Evolutionary conservation across 2,797 vertebrate genomes (phyloP).

Genomic region (Xiphophorus birchmanni): DNA sequence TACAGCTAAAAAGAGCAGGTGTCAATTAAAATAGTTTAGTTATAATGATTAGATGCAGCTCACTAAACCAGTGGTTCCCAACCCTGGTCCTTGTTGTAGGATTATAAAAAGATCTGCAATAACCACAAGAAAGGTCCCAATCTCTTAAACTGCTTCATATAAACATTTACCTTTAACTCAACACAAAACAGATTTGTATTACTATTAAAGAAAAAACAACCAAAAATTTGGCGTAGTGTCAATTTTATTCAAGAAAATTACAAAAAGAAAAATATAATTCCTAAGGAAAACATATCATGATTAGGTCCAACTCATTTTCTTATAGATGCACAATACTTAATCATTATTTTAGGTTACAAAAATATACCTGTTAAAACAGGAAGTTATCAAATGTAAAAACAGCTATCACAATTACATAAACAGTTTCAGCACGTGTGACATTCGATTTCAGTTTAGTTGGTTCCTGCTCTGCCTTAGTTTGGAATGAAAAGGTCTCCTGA

Average conservation of each 20-base stretch:
- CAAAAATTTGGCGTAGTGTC: constrained; percentile 23
- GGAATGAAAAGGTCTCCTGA: constrained; percentile 11
- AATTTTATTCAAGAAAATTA: constrained; percentile 44
- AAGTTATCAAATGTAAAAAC: constrained; percentile 44
- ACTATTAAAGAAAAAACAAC: neutral
- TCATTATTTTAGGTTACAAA: constrained; percentile 62
- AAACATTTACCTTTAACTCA: neutral
- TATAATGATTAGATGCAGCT: no score
- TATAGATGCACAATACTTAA: constrained; percentile 41
- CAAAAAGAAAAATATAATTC: constrained; percentile 18
- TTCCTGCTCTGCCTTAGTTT: constrained; percentile 19
- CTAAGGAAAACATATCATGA: constrained; percentile 16
- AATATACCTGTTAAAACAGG: constrained; percentile 67
- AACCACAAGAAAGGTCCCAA: neutral
- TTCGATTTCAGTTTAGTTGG: constrained; percentile 14
- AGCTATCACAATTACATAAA: constrained; percentile 42
- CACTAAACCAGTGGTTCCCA: no score
- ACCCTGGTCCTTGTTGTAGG: neutral
- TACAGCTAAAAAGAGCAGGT: neutral
- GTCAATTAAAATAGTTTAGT: neutral
- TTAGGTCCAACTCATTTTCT: constrained; percentile 20
- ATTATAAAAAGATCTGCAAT: neutral
- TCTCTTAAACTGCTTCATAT: neutral
- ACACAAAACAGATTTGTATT: neutral
- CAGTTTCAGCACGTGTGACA: constrained; percentile 44